A percentile compares a stretch with the other conserved stretches of the same genome.
Conservation (phyloP, 2,888 invertebrate species). For the Meiosimyza platycephala region DNA sequence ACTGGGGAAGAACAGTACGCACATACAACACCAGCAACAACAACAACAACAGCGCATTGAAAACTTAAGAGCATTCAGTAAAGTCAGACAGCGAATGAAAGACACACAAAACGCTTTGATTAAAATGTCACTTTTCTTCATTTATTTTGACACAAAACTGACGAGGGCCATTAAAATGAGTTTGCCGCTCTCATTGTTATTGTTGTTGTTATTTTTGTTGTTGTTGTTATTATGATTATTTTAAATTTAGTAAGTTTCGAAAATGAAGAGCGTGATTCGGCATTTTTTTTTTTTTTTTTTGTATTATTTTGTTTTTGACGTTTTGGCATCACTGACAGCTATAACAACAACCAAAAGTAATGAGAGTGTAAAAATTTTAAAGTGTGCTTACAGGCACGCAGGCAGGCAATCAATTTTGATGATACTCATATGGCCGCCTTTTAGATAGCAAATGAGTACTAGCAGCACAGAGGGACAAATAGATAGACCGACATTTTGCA, state of each 20-base stretch:
- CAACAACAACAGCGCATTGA: neutral
- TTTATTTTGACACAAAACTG: conserved; percentile 67
- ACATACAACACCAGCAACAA: neutral
- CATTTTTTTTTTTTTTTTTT: neutral
- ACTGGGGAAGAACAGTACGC: neutral
- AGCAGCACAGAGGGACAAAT: conserved; percentile 37
- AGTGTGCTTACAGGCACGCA: conserved; percentile 20
- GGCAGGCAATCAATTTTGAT: conserved; percentile 15
- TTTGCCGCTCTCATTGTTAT: conserved; percentile 15
- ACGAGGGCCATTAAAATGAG: conserved; percentile 57
- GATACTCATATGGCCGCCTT: conserved; percentile 9
- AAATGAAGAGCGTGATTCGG: conserved; percentile 11
- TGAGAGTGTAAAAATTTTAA: neutral
- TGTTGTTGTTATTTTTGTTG: conserved; percentile 33
- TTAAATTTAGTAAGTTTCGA: neutral
- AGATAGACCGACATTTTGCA: conserved; percentile 61
- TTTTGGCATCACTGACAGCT: neutral
- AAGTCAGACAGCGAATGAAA: conserved; percentile 4
- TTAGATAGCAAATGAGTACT: neutral
- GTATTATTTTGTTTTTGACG: no score
- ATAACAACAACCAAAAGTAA: neutral
- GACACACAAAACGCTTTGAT: conserved; percentile 57
- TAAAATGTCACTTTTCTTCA: conserved; percentile 67
- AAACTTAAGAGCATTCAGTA: neutral
- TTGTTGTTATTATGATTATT: conserved; percentile 35